Conservation (phyloP, 2,113 vertebrate species). For the Ceyx margarethae region DNA sequence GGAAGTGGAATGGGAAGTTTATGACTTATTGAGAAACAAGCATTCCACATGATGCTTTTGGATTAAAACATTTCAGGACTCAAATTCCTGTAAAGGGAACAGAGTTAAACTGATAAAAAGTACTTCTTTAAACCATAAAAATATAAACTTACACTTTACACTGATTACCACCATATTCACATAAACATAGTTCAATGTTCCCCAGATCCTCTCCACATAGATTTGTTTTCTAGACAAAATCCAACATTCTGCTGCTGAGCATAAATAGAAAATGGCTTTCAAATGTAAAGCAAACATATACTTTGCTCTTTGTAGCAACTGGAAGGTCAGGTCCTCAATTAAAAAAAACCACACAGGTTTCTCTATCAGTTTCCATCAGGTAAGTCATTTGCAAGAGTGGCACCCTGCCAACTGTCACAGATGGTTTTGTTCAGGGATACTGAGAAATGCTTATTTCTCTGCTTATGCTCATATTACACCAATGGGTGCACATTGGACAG, state of each 20-base stretch:
- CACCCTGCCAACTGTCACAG: neutral
- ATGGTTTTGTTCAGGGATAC: neutral
- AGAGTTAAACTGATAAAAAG: neutral
- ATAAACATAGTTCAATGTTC: neutral
- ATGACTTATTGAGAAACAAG: neutral
- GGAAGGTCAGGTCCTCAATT: neutral
- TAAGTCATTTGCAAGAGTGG: neutral
- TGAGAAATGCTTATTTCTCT: neutral
- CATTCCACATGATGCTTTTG: neutral
- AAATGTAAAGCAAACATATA: constrained; percentile 28
- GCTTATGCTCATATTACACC: neutral
- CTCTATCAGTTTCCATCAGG: neutral
- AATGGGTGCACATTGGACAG: neutral
- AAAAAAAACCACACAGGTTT: neutral
- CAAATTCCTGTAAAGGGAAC: neutral
- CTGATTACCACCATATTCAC: neutral
- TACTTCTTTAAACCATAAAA: neutral
- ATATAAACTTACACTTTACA: neutral
- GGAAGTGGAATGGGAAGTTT: neutral
- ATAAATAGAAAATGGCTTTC: neutral
- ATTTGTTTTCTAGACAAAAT: neutral
- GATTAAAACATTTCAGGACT: neutral
- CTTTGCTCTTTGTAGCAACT: neutral
- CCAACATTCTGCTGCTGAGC: neutral
- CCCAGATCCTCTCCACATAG: neutral